phyloP scores from a whole-genome alignment of 2,888 invertebrate species.

The Alsophila aescularia region DNA sequence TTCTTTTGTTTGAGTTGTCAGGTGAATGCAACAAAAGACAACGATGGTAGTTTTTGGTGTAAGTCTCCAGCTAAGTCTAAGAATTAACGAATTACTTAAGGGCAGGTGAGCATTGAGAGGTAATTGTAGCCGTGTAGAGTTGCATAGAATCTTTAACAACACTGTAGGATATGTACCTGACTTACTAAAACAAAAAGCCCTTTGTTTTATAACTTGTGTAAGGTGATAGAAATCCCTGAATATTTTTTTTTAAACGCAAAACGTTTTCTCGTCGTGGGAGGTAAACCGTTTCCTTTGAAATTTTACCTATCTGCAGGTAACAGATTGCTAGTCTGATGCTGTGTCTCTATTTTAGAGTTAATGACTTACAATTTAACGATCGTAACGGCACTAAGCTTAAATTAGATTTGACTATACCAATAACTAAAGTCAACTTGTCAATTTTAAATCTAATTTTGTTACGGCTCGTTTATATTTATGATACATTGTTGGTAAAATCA shows the following conservation, averaged over 20 bases:
- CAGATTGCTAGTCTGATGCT: conserved; percentile 65
- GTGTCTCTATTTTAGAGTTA: conserved; percentile 26
- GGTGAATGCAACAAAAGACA: conserved; percentile 51
- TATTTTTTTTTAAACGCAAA: conserved; percentile 37
- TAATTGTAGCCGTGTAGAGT: conserved; percentile 48
- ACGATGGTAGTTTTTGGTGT: conserved; percentile 44
- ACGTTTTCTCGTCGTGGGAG: conserved; percentile 64
- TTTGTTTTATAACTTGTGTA: conserved; percentile 53
- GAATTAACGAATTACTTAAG: conserved; percentile 55
- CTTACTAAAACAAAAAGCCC: conserved; percentile 63
- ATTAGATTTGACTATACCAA: not conserved
- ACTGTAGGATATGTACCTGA: conserved; percentile 59
- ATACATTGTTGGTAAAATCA: too few species aligned
- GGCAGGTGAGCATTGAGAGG: conserved; percentile 60
- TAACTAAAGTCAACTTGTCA: too few species aligned
- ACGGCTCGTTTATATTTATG: too few species aligned
- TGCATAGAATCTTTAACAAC: conserved; percentile 43
- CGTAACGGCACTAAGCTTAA: conserved; percentile 65
- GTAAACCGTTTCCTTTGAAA: conserved; percentile 41
- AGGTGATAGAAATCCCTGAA: conserved; percentile 35
- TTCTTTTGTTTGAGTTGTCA: conserved; percentile 44
- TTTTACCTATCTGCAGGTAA: conserved; percentile 42
- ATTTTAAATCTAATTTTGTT: too few species aligned
- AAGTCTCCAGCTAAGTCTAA: conserved; percentile 54
- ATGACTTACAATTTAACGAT: conserved; percentile 48